Evolutionary conservation across 2,888 invertebrate genomes (phyloP), one percentile per base, ranked within the genome.

Genomic region (Cyclophora punctaria): DNA sequence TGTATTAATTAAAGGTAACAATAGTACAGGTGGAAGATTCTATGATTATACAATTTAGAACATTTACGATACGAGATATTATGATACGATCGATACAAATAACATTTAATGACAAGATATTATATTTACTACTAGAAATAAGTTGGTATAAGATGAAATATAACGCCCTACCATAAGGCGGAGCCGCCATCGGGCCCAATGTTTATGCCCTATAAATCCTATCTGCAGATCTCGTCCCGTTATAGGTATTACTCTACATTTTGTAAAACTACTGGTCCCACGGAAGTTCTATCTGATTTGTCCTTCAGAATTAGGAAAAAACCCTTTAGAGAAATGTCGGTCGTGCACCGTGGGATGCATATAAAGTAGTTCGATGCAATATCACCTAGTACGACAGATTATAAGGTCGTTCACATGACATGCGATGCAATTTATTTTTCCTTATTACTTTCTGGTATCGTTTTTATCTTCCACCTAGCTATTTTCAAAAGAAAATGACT

Each of bases 401-500:
- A 5, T 5, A 37, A 37, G 37, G 37, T 37, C 50, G 37, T 44
- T 54, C 56, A 53, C 55, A 45, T 49, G 52, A 57, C 53, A 20
- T 53, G 55, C 58, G 52, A 58, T 50, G 56, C 52, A 60, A 62
- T 59, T 58, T 54, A 55, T 62, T 58, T 56, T 57, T 50, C 62
- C 52, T 57, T 54, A 60, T 62, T 55, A 64, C 61, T 68, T 60
- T 64, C 55, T 68, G 63, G 64, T 64, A 61, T 68, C 69, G 66
- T 67, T 71, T n/a, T 70, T 70, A 73, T 70, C 69, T 70, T 69
- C 71, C 73, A 72, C 72, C 80, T 83, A 81, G 83, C 78, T 80
- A 84, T 86, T 86, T 85, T 85, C 84, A 80, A 83, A 82, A 81
- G 84, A 84, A 86, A 85, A 84, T 83, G 82, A 83, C 86, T 86